Base-by-base conservation (phyloP, 2,113 vertebrate genomes). In the Myrmophylax atrothorax region DNA sequence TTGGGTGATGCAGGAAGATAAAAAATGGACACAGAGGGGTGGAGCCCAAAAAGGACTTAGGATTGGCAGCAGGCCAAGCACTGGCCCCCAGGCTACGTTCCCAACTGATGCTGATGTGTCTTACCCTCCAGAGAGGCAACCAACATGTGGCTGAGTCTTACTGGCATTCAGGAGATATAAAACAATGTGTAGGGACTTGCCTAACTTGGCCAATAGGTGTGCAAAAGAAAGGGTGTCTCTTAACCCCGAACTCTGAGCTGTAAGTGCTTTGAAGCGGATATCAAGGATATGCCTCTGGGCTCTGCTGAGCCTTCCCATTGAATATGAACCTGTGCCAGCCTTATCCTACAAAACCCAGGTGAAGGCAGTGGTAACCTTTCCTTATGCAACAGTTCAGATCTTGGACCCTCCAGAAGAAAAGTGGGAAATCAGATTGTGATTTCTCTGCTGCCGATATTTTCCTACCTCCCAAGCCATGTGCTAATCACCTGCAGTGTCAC, bases 1-100 rank as follows among this genome's bases (percentile, higher is more conserved):
- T 58, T 70, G 49, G 13, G 20, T 44, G 4, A 6, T 50, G 6
- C 63, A 77, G 33, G 25, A 73, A 80, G 58, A 33, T n/a, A 14
- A 22, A 66, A 73, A 84, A 67, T 29, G 22, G 25, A 70, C 18
- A 50, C 31, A 60, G 18, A 55, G 33, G 4, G 4, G 6, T 77
- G 33, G 1, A 69, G 14, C 25, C 18, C 11, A 35, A 33, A 64
- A 63, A 50, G 8, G 23, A 60, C 3, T 35, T n/a, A 31, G 19
- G 24, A 46, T 22, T 25, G 37, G 28, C 25, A 68, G 8, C 23
- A 50, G 7, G 22, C 7, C 1, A 2, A 64, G 40, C 28, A 11
- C 28, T 3, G 4, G 5, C 11, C 31, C 46, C 64, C 25, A 63
- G 12, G 7, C 9, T 38, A 24, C 0, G 0, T 46, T 49, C 42